Evolutionary conservation across 2,797 vertebrate genomes (phyloP).

Genomic region (Characodon lateralis): DNA sequence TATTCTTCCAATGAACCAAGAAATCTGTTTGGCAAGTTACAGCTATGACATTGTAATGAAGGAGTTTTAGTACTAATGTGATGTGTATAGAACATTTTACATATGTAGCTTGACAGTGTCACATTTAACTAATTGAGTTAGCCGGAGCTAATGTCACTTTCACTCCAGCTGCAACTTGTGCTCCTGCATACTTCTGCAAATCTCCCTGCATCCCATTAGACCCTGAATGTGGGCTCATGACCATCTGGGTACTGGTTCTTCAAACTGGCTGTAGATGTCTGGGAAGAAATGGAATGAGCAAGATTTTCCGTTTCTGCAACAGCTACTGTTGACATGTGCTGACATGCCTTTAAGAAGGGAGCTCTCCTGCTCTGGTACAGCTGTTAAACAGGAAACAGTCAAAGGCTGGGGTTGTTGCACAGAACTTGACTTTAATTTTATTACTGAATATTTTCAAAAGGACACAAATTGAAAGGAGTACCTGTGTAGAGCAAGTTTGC

Average conservation of each 20-base stretch:
- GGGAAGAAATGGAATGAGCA: constrained; percentile 25
- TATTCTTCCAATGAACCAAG: background rate
- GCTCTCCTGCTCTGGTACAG: constrained; percentile 19
- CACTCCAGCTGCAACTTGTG: constrained; percentile 31
- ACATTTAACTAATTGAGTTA: constrained; percentile 48
- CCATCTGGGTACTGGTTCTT: constrained; percentile 42
- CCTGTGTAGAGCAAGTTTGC: constrained; percentile 8
- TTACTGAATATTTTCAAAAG: constrained; percentile 7
- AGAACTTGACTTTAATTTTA: background rate
- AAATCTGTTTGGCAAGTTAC: constrained; percentile 1
- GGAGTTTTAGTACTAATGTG: constrained; percentile 14
- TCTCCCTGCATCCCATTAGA: constrained; percentile 33
- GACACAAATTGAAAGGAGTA: constrained; percentile 7
- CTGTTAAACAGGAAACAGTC: constrained; percentile 17
- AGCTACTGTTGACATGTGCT: constrained; percentile 44
- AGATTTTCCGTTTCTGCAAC: constrained; percentile 33
- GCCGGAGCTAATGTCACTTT: constrained; percentile 36
- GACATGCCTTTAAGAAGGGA: constrained; percentile 24
- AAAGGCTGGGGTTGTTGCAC: background rate
- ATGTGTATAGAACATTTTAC: constrained; percentile 18
- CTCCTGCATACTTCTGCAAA: constrained; percentile 29
- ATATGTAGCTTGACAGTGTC: constrained; percentile 25
- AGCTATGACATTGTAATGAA: background rate
- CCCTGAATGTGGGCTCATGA: constrained; percentile 19
- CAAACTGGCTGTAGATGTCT: constrained; percentile 33